phyloP scores from a whole-genome alignment of 1,140 invertebrate species.

The Saccostrea glomerata region DNA sequence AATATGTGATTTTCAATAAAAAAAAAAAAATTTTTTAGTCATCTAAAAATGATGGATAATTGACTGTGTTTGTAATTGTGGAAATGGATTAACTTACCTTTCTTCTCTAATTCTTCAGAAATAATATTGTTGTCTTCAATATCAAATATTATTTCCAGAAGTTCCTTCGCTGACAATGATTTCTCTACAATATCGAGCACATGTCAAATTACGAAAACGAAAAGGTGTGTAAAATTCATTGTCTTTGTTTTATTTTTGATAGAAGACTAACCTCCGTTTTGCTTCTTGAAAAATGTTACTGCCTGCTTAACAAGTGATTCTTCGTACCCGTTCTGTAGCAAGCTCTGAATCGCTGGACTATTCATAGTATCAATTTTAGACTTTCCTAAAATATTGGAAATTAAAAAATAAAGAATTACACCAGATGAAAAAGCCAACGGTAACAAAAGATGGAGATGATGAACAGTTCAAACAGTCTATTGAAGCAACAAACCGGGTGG shows the following conservation, averaged over 20 bases:
- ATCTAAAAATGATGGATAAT: too few relatives aligned
- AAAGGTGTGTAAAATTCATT: background rate
- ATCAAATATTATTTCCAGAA: background rate
- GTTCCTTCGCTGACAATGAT: background rate
- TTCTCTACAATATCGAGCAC: background rate
- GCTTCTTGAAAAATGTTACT: background rate
- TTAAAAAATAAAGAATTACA: too few relatives aligned
- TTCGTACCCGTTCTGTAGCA: background rate
- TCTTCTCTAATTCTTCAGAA: background rate
- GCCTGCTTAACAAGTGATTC: background rate
- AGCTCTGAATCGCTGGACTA: background rate
- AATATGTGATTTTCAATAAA: too few relatives aligned
- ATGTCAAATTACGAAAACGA: background rate
- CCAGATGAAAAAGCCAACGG: too few relatives aligned
- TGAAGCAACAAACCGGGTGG: too few relatives aligned
- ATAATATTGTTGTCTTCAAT: background rate
- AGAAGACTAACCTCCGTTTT: background rate
- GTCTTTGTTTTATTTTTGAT: background rate
- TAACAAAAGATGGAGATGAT: too few relatives aligned
- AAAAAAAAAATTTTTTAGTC: too few relatives aligned
- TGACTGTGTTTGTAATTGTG: too few relatives aligned
- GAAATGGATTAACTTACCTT: background rate
- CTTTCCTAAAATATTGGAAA: background rate
- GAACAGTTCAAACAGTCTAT: too few relatives aligned
- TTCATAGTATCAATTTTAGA: constrained; percentile 1